Base-by-base conservation (phyloP, 2,113 vertebrate genomes). In the Parotia lawesii region DNA sequence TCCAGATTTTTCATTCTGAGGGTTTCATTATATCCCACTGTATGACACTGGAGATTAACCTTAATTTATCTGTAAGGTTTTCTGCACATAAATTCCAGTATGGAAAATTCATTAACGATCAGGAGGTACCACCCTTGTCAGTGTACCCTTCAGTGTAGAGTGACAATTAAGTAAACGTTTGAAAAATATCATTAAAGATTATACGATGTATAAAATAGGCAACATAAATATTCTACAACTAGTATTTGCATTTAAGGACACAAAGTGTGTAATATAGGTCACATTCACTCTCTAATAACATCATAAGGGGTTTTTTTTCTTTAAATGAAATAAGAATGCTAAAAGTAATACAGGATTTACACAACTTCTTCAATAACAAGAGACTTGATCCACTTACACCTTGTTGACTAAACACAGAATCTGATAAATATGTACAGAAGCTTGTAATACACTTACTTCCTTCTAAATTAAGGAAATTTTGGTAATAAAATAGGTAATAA, bases 181-280 rank as follows among this genome's bases (percentile, higher is more conserved):
- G 91, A 92, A 78, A 95, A 94, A 38, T 10, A 85, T 14, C 18
- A 79, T 94, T 84, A 86, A 69, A 85, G 2, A 85, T 48, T 65
- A 38, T 35, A 77, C 42, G 12, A 89, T 85, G 50, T 56, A 29
- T 18, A 88, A 94, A 90, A 90, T 4, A 92, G 18, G 42, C 44
- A 48, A 48, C 14, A 92, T 56, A 94, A 85, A 61, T 75, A 91
- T 53, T 87, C 54, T 69, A 61, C 40, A 85, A 51, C 45, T 6
- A 69, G 8, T 23, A 91, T 89, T 91, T 92, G 77, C 92, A 93
- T 84, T 87, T 66, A 92, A 87, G 9, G 9, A 89, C 54, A 44
- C 3, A 2, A 42, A 79, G 13, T 16, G 5, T 82, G 12, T 60
- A 91, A 94, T 82, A 60, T 15, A 78, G 74, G 75, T 80, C 74